Base-by-base conservation (phyloP, 2,888 invertebrate genomes). In the Graphium colonna region DNA sequence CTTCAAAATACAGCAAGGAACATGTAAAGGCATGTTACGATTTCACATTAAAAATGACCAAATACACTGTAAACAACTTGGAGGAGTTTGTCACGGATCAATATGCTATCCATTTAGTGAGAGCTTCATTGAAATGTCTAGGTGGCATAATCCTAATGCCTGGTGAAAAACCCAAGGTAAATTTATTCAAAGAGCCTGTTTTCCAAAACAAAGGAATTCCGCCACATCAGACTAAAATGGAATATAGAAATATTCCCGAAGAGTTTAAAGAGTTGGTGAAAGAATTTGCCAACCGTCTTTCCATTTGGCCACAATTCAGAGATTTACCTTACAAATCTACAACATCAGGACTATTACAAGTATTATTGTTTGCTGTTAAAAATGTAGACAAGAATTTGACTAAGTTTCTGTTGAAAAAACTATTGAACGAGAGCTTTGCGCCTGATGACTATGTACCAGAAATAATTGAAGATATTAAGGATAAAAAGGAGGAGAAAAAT, bases 81-180 rank as follows among this genome's bases (percentile, higher is more conserved):
- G 96, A 96, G 73, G 96, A 96, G 69, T 96, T 94, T 67, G 91
- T 95, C 0, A 94, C 93, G 92, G 95, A 96, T 71, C 82, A 85
- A 0, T 95, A 94, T 60, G 95, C 94, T 0, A 96, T 93, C 79
- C 94, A 95, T 67, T 92, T 96, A 3, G 83, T 96, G 59, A 91
- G 96, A 46, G 92, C 94, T 8, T 93, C 92, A 1, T 74, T 96
- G n/a, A 91, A 93, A 70, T 93, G 92, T 65, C 78, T 96, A 0
- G 92, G 93, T 10, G 95, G 95, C 0, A 88, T 95, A 9, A 91
- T 92, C 0, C 81, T 91, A 16, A 63, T 90, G 61, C 71, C 92
- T 18, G 82, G 83, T 59, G 75, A 91, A 68, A 69, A 91, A 71
- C 76, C 82, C 4, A 88, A 77, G 74, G 81, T 73, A 38, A 88